Percentiles rank a stretch among this genome's conserved stretches.
Evolutionary conservation across 2,113 vertebrate genomes (phyloP).

Genomic region (Paradoxurus hermaphroditus): DNA sequence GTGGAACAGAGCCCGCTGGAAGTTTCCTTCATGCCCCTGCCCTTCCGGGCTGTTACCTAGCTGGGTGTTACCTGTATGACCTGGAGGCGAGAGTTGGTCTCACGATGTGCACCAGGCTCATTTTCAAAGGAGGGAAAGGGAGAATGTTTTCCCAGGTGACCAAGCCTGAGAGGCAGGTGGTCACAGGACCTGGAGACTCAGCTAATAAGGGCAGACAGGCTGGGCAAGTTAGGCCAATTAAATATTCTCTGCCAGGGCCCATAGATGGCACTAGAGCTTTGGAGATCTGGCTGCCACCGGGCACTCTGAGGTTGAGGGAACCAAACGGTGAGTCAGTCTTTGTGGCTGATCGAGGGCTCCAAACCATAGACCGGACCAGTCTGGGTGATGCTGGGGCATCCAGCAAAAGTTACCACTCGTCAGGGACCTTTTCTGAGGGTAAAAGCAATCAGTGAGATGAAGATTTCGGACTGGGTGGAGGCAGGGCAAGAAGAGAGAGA

Average conservation of each 20-base stretch:
- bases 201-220: rapidly evolving
- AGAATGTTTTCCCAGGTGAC: background rate
- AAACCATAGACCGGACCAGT: background rate
- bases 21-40: background rate
- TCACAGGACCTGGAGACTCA: background rate
- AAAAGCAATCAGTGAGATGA: background rate
- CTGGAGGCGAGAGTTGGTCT: background rate
- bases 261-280: constrained; percentile 51
- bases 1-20: too few relatives aligned
- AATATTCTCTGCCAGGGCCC: background rate
- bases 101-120: background rate
- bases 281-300: background rate
- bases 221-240: background rate
- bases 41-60: background rate
- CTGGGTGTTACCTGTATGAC: background rate
- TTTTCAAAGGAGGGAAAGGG: background rate
- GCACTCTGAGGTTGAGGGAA: background rate
- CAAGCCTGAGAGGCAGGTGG: background rate
- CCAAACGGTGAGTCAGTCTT: background rate
- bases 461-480: background rate
- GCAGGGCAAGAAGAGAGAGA: background rate
- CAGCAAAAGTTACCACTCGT: background rate
- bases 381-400: background rate
- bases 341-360: background rate
- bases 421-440: background rate